Conservation (phyloP, 2,888 invertebrate species). For the Tenthredo amoena region DNA sequence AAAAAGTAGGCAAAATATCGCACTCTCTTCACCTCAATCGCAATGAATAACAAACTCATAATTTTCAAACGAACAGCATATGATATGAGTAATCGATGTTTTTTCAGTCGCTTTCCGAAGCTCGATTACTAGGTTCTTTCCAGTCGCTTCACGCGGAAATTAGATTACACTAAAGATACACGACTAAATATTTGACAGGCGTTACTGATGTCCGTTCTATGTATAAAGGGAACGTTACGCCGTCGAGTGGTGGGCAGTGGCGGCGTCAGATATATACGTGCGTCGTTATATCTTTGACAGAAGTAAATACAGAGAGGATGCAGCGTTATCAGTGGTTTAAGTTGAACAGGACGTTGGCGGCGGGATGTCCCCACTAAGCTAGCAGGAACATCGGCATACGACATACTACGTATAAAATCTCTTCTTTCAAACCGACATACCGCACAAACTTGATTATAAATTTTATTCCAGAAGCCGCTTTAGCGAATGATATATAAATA, state of each 20-base stretch:
- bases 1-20: too few species aligned
- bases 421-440: not conserved
- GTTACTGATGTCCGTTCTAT: not conserved
- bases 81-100: not conserved
- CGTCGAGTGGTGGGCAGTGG: not conserved
- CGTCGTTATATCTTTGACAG: constrained; percentile 38
- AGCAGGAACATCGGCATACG: constrained; percentile 24
- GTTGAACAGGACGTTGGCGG: constrained; percentile 62
- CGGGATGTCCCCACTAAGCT: constrained; percentile 28
- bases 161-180: not conserved
- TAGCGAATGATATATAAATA: not conserved
- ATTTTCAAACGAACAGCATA: not conserved
- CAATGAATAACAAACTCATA: not conserved
- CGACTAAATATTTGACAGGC: constrained; percentile 6
- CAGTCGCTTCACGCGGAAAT: not conserved
- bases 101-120: not conserved
- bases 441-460: not conserved
- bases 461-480: not conserved
- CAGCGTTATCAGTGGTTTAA: constrained; percentile 58
- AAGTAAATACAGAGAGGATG: constrained; percentile 54
- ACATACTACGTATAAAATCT: not conserved
- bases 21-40: not conserved
- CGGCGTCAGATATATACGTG: not conserved
- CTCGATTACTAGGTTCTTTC: not conserved
- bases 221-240: not conserved